Evolutionary conservation across 2,888 invertebrate genomes (phyloP).

Genomic region (Lasioglossum marginatum): DNA sequence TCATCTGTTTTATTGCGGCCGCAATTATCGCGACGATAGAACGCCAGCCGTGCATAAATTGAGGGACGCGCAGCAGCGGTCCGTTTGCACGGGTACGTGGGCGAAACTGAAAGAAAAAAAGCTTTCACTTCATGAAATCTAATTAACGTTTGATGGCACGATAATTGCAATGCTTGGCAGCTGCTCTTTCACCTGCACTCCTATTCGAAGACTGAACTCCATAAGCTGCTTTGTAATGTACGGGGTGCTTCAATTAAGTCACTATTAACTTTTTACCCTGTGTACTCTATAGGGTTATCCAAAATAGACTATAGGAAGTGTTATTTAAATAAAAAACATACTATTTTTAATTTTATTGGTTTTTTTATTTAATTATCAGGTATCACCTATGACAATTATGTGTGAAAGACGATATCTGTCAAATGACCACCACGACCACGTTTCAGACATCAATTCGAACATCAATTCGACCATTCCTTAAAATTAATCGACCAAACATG

Average conservation of each 20-base stretch:
- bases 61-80: neutral
- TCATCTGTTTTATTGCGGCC: neutral
- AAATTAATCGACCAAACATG: no score
- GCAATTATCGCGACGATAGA: slow-evolving; percentile 13
- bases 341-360: no score
- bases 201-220: neutral
- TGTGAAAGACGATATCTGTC: no score
- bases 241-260: neutral
- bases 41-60: slow-evolving; percentile 23
- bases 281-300: no score
- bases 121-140: neutral
- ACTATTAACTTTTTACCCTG: no score
- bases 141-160: neutral
- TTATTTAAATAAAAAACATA: no score
- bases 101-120: neutral
- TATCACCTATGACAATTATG: no score
- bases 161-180: neutral
- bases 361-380: no score
- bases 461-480: no score
- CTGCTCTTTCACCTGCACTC: neutral
- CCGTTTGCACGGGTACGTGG: neutral
- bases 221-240: neutral
- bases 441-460: no score
- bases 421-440: no score
- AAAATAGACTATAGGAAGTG: no score